Evolutionary conservation across 2,797 vertebrate genomes (phyloP), one percentile per base, ranked within the genome.

Genomic region (Sphaeramia orbicularis): DNA sequence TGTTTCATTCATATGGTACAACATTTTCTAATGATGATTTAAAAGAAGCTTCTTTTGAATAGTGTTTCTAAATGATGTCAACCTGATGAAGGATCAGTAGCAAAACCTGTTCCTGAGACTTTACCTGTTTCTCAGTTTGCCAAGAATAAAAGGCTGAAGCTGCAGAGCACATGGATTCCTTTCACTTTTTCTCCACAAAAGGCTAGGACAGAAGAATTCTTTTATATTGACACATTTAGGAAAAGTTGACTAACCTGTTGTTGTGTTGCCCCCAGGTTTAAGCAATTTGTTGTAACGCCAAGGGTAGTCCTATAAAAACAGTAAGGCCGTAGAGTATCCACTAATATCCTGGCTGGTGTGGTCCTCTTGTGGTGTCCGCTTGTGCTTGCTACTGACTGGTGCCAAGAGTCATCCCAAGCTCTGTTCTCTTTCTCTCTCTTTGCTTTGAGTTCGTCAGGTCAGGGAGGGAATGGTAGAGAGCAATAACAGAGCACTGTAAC

Each of bases 401-500:
- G 79, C 75, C 65, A 76, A 85, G 60, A 87, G 71, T 83, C 89
- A 91, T 91, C 78, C 52, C 70, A 58, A 70, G 54, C 78, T 64
- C 65, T 24, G 40, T 52, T 71, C 77, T 65, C 69, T 51, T 62
- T 64, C 19, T 73, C 51, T 16, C 50, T 76, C 63, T 71, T 61
- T 62, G 40, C 81, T 67, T 83, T 80, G 92, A 84, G 87, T 48
- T 80, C 82, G 19, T 93, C 86, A 89, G 95, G 90, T 92, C 92
- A 92, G 81, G 87, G 92, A 95, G 93, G 87, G 93, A 95, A 91
- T 60, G 71, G 86, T 66, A 66, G 76, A 79, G 84, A 78, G 84
- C 89, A 86, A 70, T 84, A 86, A 86, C 85, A 88, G 74, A 82
- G 65, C 19, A 16, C 83, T 78, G 74, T 71, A 80, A 81, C 87